Base-by-base conservation (phyloP, 2,113 vertebrate genomes). In the Psettodes erumei region DNA sequence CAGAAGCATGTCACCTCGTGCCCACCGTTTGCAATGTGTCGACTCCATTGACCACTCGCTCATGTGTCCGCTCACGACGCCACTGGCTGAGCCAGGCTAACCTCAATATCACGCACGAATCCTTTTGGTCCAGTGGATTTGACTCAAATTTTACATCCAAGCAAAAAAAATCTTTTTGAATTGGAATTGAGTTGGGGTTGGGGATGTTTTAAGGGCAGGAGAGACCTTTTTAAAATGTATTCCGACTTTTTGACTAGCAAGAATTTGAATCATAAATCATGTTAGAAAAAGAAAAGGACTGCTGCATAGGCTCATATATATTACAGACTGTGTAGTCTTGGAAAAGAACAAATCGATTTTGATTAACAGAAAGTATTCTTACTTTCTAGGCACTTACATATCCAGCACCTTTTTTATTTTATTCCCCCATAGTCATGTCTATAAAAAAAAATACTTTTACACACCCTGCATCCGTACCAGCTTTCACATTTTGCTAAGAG, bases 1-100 rank as follows among this genome's bases (percentile, higher is more conserved):
- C 90, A 86, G 85, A 83, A 80, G 67, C 40, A 37, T 62, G 77
- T 86, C 86, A 79, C 82, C 79, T 85, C 87, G 83, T 90, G 75
- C 75, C 77, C 86, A 77, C 73, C 77, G 66, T 68, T 86, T 81
- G 81, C 80, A 82, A 60, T 60, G 79, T 82, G 86, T 91, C 33
- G 50, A 79, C 74, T 82, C 75, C 79, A 85, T 75, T 75, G 65
- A 88, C 88, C 86, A 85, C 65, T 82, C 68, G 61, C 73, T 76
- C 75, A 55, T 87, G 74, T 89, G 71, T 88, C 47, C 72, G 68
- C 79, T 76, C 72, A 73, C 82, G 79, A 84, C 71, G 75, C 71
- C 40, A 40, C 28, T 71, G 69, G 66, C 75, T 51, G 45, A 51
- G 65, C 65, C 48, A 65, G 71, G 48, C 62, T 56, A 50, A n/a